Conservation (phyloP, 2,888 invertebrate species). For the Phortica magna region DNA sequence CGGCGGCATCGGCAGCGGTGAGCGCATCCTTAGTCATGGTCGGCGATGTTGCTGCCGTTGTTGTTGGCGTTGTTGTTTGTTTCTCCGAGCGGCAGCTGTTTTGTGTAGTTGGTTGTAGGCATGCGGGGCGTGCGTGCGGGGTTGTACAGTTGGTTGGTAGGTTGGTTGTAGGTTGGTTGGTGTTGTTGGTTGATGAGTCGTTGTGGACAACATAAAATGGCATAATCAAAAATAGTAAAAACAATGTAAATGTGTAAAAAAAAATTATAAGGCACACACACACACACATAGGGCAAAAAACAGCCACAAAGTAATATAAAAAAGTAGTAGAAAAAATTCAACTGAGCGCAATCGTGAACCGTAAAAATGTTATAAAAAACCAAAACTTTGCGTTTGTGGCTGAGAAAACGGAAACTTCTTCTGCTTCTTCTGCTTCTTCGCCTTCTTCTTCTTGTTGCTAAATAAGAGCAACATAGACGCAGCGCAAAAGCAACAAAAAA, state of each 20-base stretch:
- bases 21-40: slow-evolving; percentile 75
- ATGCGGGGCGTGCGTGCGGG: slow-evolving; percentile 28
- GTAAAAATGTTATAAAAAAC: slow-evolving; percentile 70
- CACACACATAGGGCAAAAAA: slow-evolving; percentile 13
- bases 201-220: slow-evolving; percentile 47
- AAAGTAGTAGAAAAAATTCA: background rate
- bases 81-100: slow-evolving; percentile 64
- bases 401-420: background rate
- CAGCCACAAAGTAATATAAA: background rate
- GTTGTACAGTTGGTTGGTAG: background rate
- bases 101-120: slow-evolving; percentile 15
- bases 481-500: slow-evolving; percentile 1
- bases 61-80: slow-evolving; percentile 78
- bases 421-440: background rate
- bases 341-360: slow-evolving; percentile 58
- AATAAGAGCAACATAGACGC: background rate
- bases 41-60: slow-evolving; percentile 42
- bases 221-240: slow-evolving; percentile 67
- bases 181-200: slow-evolving; percentile 36
- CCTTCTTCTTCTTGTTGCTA: background rate
- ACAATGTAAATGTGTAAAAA: slow-evolving; percentile 57
- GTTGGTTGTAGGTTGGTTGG: slow-evolving; percentile 41
- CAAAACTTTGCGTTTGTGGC: slow-evolving; percentile 62
- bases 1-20: slow-evolving; percentile 58
- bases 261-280: slow-evolving; percentile 27